phyloP scores from a whole-genome alignment of 2,888 invertebrate genomes.

The Dilophus febrilis region DNA sequence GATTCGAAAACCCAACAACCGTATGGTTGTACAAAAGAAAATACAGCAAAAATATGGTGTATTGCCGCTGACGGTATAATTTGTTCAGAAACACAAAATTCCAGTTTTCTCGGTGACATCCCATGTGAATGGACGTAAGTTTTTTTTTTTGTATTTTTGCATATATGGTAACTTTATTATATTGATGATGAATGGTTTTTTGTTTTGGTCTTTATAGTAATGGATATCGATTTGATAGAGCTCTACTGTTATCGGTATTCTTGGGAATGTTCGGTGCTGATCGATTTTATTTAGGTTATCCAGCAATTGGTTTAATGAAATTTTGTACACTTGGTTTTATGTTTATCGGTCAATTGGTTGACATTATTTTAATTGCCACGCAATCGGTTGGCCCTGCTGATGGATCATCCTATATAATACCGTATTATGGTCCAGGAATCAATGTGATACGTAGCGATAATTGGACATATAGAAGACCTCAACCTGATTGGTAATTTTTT shows the following conservation, averaged over 20 bases:
- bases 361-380: slow-evolving; percentile 64
- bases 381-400: slow-evolving; percentile 82
- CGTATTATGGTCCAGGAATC: slow-evolving; percentile 81
- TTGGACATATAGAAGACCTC: slow-evolving; percentile 63
- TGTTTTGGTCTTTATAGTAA: slow-evolving; percentile 42
- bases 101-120: slow-evolving; percentile 63
- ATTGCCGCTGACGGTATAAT: slow-evolving; percentile 65
- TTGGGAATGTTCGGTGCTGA: slow-evolving; percentile 97
- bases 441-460: slow-evolving; percentile 67
- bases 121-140: slow-evolving; percentile 94
- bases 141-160: slow-evolving; percentile 2
- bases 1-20: slow-evolving; percentile 82
- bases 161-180: slow-evolving; percentile 1
- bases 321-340: slow-evolving; percentile 92
- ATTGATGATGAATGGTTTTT: no score
- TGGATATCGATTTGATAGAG: slow-evolving; percentile 84
- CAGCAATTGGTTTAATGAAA: slow-evolving; percentile 86
- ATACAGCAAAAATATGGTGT: slow-evolving; percentile 67
- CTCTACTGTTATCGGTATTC: slow-evolving; percentile 85
- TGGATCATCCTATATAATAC: slow-evolving; percentile 85
- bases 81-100: slow-evolving; percentile 63
- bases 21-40: slow-evolving; percentile 58
- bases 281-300: slow-evolving; percentile 96
- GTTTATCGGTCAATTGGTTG: slow-evolving; percentile 86
- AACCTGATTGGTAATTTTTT: slow-evolving; percentile 58